phyloP scores from a whole-genome alignment of 2,797 vertebrate genomes.

The Simalia tracyae region DNA sequence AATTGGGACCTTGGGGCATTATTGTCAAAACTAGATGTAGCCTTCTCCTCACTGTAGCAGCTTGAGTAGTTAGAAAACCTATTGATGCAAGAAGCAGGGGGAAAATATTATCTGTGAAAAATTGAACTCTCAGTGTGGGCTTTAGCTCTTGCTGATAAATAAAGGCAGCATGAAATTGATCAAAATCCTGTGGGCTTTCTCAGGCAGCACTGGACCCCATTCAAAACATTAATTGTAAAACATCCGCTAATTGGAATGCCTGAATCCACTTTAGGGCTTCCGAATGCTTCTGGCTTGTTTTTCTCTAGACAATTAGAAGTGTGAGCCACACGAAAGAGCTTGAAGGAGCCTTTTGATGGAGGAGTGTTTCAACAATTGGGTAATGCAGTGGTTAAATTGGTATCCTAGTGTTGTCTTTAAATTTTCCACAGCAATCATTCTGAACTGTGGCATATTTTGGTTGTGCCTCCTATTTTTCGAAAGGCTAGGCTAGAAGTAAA shows the following conservation, averaged over 20 bases:
- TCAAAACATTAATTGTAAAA: slow-evolving; percentile 83
- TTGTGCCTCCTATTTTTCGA: not conserved
- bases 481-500: not conserved
- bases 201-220: slow-evolving; percentile 76
- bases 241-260: slow-evolving; percentile 86
- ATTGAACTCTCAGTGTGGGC: slow-evolving; percentile 82
- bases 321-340: not conserved
- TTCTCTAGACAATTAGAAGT: slow-evolving; percentile 42
- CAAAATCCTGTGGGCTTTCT: slow-evolving; percentile 86
- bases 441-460: not conserved
- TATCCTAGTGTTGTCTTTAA: not conserved
- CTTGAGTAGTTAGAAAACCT: slow-evolving; percentile 68
- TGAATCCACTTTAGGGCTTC: slow-evolving; percentile 83
- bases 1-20: slow-evolving; percentile 59
- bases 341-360: not conserved
- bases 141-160: slow-evolving; percentile 80
- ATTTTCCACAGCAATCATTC: slow-evolving; percentile 5
- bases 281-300: slow-evolving; percentile 71
- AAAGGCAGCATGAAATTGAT: slow-evolving; percentile 90
- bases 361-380: not conserved
- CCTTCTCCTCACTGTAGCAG: slow-evolving; percentile 57
- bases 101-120: slow-evolving; percentile 76
- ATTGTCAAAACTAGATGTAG: slow-evolving; percentile 78
- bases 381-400: fast-evolving
- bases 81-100: slow-evolving; percentile 75